phyloP scores from a whole-genome alignment of 2,113 vertebrate species.

The Entelurus aequoreus region DNA sequence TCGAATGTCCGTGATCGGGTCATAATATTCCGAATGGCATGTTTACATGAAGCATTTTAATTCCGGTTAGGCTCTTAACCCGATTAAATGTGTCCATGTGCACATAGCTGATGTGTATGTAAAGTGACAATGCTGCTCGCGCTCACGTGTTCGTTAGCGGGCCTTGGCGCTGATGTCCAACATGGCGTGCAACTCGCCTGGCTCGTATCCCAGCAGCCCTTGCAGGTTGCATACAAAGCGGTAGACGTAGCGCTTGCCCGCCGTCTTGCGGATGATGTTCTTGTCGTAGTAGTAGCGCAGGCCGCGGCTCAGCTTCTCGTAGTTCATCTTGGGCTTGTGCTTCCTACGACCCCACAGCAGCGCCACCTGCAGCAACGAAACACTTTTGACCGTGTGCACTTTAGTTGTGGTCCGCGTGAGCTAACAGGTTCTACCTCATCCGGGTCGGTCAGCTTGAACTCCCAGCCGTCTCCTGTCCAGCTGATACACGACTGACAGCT shows the following conservation, averaged over 20 bases:
- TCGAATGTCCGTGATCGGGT: too few species aligned
- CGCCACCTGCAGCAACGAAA: slow-evolving; percentile 50
- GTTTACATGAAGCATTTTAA: too few species aligned
- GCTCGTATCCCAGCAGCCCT: slow-evolving; percentile 66
- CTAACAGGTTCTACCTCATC: slow-evolving; percentile 50
- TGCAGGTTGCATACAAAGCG: slow-evolving; percentile 70
- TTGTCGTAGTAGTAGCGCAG: slow-evolving; percentile 75
- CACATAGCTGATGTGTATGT: too few species aligned
- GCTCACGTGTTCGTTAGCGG: not conserved
- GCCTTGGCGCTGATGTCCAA: slow-evolving; percentile 39
- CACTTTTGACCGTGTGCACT: too few species aligned
- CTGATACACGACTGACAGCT: slow-evolving; percentile 64
- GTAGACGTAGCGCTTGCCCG: slow-evolving; percentile 67
- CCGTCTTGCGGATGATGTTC: slow-evolving; percentile 71
- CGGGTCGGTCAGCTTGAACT: slow-evolving; percentile 68
- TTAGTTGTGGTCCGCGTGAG: not conserved
- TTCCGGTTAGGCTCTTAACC: too few species aligned
- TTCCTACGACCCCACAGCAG: slow-evolving; percentile 65
- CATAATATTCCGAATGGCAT: too few species aligned
- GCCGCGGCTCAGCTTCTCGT: slow-evolving; percentile 66
- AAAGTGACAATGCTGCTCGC: not conserved
- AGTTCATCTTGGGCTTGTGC: slow-evolving; percentile 73
- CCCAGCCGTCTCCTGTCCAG: slow-evolving; percentile 72
- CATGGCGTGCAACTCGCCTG: slow-evolving; percentile 61
- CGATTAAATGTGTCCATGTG: too few species aligned